A percentile compares a stretch with the other conserved stretches of the same genome.
Evolutionary conservation across 92 coral and sea anemone species (phyloP).

Genomic region (Siderastrea radians): DNA sequence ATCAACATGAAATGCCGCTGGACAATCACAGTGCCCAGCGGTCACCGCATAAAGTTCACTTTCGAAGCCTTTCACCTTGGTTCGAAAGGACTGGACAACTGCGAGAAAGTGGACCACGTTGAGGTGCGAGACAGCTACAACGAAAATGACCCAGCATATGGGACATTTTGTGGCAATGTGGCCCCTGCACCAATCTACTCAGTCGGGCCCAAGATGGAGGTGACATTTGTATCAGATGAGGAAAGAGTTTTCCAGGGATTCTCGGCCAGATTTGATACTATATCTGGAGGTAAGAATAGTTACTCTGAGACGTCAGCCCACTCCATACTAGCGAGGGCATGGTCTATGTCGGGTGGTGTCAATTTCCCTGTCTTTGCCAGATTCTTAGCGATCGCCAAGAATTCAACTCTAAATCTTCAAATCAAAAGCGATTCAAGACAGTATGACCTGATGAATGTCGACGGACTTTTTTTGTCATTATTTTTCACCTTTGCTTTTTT

Average conservation of each 20-base stretch:
- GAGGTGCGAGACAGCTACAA: conserved; percentile 42
- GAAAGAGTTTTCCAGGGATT: conserved; percentile 3
- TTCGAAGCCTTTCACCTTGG: conserved; percentile 39
- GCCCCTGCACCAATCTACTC: conserved; percentile 26
- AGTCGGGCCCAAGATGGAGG: conserved; percentile 30
- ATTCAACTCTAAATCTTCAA: too few relatives aligned
- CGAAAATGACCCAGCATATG: conserved; percentile 30
- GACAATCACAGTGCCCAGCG: conserved; percentile 44
- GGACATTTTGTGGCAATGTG: conserved; percentile 34
- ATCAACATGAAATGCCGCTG: conserved; percentile 43
- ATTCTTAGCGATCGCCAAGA: too few relatives aligned
- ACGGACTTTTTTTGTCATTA: too few relatives aligned
- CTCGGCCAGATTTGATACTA: conserved; percentile 28
- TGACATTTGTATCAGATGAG: conserved; percentile 26
- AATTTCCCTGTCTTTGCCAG: too few relatives aligned
- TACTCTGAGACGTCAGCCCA: too few relatives aligned
- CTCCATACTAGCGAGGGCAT: too few relatives aligned
- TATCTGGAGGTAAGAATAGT: conserved; percentile 26
- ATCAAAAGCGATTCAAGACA: too few relatives aligned
- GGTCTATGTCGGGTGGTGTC: too few relatives aligned
- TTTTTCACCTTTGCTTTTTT: too few relatives aligned
- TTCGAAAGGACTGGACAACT: neutral
- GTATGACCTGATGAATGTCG: too few relatives aligned
- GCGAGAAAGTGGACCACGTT: conserved; percentile 17
- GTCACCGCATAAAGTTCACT: conserved; percentile 45